phyloP scores from a whole-genome alignment of 2,888 invertebrate species.

The Tortrix viridana region DNA sequence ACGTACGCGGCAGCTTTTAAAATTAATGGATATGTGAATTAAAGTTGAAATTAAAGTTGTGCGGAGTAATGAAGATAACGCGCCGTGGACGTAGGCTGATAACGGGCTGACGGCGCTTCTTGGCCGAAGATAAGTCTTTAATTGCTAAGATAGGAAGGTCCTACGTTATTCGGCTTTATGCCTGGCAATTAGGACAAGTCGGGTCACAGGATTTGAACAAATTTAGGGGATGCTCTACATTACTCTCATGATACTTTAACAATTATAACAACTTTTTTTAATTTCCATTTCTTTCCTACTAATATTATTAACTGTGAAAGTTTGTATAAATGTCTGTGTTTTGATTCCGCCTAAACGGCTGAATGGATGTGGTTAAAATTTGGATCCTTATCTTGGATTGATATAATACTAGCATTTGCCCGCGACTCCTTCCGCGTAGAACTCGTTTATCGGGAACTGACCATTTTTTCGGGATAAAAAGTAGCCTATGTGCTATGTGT shows the following conservation, averaged over 20 bases:
- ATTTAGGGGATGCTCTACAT: not conserved
- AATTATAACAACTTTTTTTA: too few species aligned
- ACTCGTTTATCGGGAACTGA: too few species aligned
- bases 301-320: too few species aligned
- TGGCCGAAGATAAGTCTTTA: conserved; percentile 72
- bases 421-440: too few species aligned
- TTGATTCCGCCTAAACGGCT: too few species aligned
- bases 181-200: conserved; percentile 51
- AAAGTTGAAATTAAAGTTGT: conserved; percentile 78
- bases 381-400: too few species aligned
- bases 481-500: too few species aligned
- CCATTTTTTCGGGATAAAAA: too few species aligned
- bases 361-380: too few species aligned
- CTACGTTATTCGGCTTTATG: conserved; percentile 54
- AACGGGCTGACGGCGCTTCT: conserved; percentile 76
- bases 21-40: conserved; percentile 80
- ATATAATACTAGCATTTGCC: too few species aligned
- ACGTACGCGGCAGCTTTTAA: conserved; percentile 71
- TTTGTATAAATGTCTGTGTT: too few species aligned
- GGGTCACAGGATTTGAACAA: not conserved
- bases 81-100: conserved; percentile 67
- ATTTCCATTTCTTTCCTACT: too few species aligned
- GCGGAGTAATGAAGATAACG: conserved; percentile 79
- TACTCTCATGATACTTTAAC: not conserved
- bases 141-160: conserved; percentile 74